phyloP scores from a whole-genome alignment of 2,797 vertebrate species.

The Myotis planiceps region DNA sequence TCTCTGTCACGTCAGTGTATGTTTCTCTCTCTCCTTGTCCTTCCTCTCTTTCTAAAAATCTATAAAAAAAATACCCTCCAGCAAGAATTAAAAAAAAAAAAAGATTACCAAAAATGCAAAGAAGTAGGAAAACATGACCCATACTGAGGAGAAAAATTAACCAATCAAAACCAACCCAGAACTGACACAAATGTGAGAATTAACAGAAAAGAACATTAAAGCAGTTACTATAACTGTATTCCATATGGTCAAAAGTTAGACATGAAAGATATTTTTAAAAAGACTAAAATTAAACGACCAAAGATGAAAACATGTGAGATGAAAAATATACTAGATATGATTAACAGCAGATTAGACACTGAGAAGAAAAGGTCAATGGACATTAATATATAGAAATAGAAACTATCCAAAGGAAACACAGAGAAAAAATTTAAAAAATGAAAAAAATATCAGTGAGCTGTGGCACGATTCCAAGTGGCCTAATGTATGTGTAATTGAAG shows the following conservation, averaged over 20 bases:
- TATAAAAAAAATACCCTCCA: not conserved
- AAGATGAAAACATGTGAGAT: not conserved
- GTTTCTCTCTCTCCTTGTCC: not conserved
- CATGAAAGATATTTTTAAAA: not conserved
- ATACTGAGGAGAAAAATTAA: not conserved
- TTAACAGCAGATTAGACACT: not conserved
- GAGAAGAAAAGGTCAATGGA: slow-evolving; percentile 2
- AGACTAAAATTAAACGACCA: not conserved
- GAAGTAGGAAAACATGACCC: not conserved
- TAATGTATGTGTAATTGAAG: not conserved
- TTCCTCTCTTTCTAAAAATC: not conserved
- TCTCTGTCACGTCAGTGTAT: not conserved
- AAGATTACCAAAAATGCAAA: not conserved
- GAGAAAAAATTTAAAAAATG: slow-evolving; percentile 29
- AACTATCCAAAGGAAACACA: not conserved
- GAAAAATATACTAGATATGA: not conserved
- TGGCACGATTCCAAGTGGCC: not conserved
- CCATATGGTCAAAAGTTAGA: slow-evolving; percentile 40
- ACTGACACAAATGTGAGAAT: slow-evolving; percentile 13
- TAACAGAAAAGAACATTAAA: slow-evolving; percentile 38
- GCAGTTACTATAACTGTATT: not conserved
- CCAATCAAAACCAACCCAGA: slow-evolving; percentile 29
- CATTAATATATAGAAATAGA: not conserved
- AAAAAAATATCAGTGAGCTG: not conserved
- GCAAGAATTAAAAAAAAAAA: not conserved